These are phyloP conservation scores for Lasioglossum figueresi DNA, from an alignment of 2,888 invertebrate genomes.

Conservation along the genomic window DNA sequence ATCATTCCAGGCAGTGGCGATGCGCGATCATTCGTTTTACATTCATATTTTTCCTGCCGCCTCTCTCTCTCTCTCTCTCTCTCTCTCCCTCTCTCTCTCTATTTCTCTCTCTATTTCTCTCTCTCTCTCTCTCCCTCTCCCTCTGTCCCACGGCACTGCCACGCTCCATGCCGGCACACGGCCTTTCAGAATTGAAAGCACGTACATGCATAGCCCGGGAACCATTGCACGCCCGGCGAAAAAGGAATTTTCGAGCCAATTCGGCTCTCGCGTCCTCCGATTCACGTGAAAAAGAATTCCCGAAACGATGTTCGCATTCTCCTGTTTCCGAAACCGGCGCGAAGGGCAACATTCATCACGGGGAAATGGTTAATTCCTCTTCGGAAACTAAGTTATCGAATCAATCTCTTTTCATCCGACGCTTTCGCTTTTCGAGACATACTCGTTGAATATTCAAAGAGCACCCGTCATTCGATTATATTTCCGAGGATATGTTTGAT, in stretches of 20 bases:
- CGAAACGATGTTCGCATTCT: background rate
- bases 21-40: constrained; percentile 41
- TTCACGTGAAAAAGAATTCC: background rate
- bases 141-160: background rate
- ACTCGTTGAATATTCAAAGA: background rate
- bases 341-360: background rate
- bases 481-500: too few species aligned
- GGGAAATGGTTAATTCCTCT: background rate
- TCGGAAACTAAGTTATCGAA: background rate
- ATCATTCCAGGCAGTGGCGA: constrained; percentile 28
- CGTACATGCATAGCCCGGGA: background rate
- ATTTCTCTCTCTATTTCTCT: background rate
- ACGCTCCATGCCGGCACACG: background rate
- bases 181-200: constrained; percentile 17
- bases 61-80: background rate
- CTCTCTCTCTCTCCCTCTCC: background rate
- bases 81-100: too few species aligned
- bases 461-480: too few species aligned
- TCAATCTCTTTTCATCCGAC: background rate
- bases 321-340: background rate
- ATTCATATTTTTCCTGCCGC: constrained; percentile 8
- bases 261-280: background rate
- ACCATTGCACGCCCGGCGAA: constrained; percentile 8
- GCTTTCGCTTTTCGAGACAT: background rate
- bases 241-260: constrained; percentile 11